Evolutionary conservation across 2,888 invertebrate genomes (phyloP).

Genomic region (Globia sparganii): DNA sequence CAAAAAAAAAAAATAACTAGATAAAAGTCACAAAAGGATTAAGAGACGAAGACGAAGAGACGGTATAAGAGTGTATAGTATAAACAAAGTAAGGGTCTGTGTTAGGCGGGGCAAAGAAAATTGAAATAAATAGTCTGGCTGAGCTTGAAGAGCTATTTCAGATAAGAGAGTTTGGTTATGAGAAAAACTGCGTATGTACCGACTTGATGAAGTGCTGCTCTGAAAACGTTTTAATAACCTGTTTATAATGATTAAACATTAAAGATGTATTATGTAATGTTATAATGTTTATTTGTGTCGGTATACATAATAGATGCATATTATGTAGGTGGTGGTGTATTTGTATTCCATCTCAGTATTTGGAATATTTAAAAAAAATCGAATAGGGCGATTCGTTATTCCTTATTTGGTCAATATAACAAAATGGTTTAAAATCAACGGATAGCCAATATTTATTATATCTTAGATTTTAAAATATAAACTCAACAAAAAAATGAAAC

Average conservation of each 20-base stretch:
- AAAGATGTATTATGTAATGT: background rate
- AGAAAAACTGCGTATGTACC: slow-evolving; percentile 29
- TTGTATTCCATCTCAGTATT: too few relatives aligned
- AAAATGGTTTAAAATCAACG: background rate
- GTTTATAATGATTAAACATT: background rate
- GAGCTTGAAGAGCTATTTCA: slow-evolving; percentile 56
- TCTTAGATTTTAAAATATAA: background rate
- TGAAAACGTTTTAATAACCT: slow-evolving; percentile 8
- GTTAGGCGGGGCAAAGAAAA: slow-evolving; percentile 53
- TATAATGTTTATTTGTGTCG: background rate
- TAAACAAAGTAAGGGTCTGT: slow-evolving; percentile 56
- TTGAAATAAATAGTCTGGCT: slow-evolving; percentile 61
- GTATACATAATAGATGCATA: too few relatives aligned
- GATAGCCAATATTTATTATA: background rate
- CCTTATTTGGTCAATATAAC: background rate
- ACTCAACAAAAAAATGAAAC: background rate
- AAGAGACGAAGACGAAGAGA: too few relatives aligned
- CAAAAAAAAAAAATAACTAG: slow-evolving; percentile 1
- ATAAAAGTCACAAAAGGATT: slow-evolving; percentile 18
- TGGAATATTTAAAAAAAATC: background rate
- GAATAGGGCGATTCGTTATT: too few relatives aligned
- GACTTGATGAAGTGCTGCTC: slow-evolving; percentile 7
- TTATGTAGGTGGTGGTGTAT: background rate
- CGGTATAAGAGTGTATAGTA: slow-evolving; percentile 38
- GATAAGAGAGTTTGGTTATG: slow-evolving; percentile 43